A percentile compares a stretch with the other conserved stretches of the same genome.
These are phyloP conservation scores for Sycophaga agraensis DNA, from an alignment of 1,140 invertebrate genomes.

Conservation along the genomic window DNA sequence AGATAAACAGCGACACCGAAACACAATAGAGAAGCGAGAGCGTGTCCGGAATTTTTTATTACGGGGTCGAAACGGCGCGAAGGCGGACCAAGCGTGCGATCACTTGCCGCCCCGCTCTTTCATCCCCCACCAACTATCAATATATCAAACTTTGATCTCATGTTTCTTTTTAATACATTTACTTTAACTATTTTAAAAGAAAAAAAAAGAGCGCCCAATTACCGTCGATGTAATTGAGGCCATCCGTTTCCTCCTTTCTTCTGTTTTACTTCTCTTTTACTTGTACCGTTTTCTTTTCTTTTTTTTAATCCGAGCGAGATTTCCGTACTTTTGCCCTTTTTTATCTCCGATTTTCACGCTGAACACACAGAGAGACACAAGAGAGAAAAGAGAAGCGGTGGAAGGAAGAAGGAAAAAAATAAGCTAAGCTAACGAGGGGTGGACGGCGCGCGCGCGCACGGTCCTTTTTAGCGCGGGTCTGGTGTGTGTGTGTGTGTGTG, in stretches of 20 bases:
- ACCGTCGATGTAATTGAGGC: constrained; percentile 36
- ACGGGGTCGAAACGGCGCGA: no score
- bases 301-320: constrained; percentile 27
- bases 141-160: constrained; percentile 54
- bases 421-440: no score
- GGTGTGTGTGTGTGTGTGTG: no score
- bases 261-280: constrained; percentile 41
- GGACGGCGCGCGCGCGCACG: neutral
- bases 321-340: constrained; percentile 20
- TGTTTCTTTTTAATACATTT: constrained; percentile 47
- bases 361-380: neutral
- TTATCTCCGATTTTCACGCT: constrained; percentile 10
- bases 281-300: constrained; percentile 38
- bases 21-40: constrained; percentile 17
- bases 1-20: neutral
- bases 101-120: constrained; percentile 32
- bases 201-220: constrained; percentile 31
- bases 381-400: neutral
- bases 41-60: constrained; percentile 28
- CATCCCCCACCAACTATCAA: constrained; percentile 41
- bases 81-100: constrained; percentile 6
- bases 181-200: constrained; percentile 37
- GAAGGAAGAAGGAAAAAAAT: neutral
- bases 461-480: constrained; percentile 16
- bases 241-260: constrained; percentile 24